Base-by-base conservation (phyloP, 2,113 vertebrate species). In the Procavia capensis region DNA sequence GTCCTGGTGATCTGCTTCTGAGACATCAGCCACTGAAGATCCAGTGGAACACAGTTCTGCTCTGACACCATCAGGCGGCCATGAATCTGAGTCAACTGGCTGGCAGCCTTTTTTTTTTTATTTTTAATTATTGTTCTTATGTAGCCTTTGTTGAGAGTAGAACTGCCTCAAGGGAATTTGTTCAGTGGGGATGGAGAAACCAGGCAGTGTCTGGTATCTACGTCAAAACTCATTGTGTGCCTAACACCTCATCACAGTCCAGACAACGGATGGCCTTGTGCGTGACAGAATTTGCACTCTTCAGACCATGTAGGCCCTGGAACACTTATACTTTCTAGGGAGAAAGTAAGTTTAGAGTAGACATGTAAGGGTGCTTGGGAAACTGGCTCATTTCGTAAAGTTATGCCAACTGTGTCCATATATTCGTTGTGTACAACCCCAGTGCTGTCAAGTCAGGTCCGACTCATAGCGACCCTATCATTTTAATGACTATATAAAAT, bases 401-500 rank as follows among this genome's bases (percentile, higher is more conserved):
- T 81, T 50, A 85, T 64, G 29, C 36, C 72, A 76, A 27, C 14
- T 68, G n/a, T 80, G 41, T 39, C 61, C 80, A 41, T 78, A 59
- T 64, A 80, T 39, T 85, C 45, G 45, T 91, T 63, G 34, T 43
- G 34, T 61, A 43, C 29, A 47, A 13, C n/a, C n/a, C n/a, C n/a
- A n/a, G n/a, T n/a, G n/a, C n/a, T n/a, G n/a, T n/a, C n/a, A n/a
- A n/a, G n/a, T n/a, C n/a, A n/a, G n/a, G n/a, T n/a, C n/a, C n/a
- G n/a, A n/a, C n/a, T n/a, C n/a, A n/a, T n/a, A n/a, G n/a, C n/a
- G n/a, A n/a, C n/a, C n/a, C n/a, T 61, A 45, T 36, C 54, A 79
- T 72, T 78, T 89, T 86, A 74, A 79, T 74, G 54, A 79, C 64
- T 85, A 5, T 66, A 29, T 80, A 74, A 91, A 95, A 95, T 92